A percentile compares a stretch with the other conserved stretches of the same genome.
phyloP scores from a whole-genome alignment of 1,140 invertebrate genomes.

The Papilio machaon region DNA sequence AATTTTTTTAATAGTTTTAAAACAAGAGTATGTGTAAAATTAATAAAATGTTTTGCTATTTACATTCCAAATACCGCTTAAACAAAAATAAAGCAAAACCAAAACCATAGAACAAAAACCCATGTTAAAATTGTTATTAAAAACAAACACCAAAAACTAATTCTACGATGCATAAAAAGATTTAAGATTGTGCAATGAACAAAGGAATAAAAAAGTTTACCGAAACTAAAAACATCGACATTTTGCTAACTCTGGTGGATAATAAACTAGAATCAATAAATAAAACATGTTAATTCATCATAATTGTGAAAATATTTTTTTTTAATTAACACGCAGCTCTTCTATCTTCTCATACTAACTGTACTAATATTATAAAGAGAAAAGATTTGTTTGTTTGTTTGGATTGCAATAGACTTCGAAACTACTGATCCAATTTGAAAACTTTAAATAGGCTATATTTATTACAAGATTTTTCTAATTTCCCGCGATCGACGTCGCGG shows the following conservation, averaged over 20 bases:
- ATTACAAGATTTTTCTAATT: too few relatives aligned
- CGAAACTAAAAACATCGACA: slow-evolving; percentile 16
- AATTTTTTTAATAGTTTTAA: too few relatives aligned
- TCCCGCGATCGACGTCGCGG: too few relatives aligned
- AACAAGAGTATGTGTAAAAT: too few relatives aligned
- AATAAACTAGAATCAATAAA: slow-evolving; percentile 15
- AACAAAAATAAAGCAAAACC: slow-evolving; percentile 26
- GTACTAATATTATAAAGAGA: too few relatives aligned
- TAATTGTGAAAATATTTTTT: too few relatives aligned
- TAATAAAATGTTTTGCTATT: neutral
- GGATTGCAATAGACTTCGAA: too few relatives aligned
- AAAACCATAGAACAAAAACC: slow-evolving; percentile 19
- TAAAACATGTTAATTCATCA: neutral
- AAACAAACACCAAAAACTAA: slow-evolving; percentile 35
- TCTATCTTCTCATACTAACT: too few relatives aligned
- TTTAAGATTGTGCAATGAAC: neutral
- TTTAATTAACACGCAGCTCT: too few relatives aligned
- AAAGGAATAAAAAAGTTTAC: slow-evolving; percentile 26
- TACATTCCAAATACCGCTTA: neutral
- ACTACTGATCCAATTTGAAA: too few relatives aligned
- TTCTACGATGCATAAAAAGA: slow-evolving; percentile 22
- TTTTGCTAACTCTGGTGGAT: neutral
- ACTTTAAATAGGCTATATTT: too few relatives aligned
- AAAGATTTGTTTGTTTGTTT: too few relatives aligned
- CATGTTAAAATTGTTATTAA: slow-evolving; percentile 33